These are phyloP conservation scores for Epizoanthus ramosus DNA, from an alignment of 92 coral and sea anemone species.

Conservation along the genomic window DNA sequence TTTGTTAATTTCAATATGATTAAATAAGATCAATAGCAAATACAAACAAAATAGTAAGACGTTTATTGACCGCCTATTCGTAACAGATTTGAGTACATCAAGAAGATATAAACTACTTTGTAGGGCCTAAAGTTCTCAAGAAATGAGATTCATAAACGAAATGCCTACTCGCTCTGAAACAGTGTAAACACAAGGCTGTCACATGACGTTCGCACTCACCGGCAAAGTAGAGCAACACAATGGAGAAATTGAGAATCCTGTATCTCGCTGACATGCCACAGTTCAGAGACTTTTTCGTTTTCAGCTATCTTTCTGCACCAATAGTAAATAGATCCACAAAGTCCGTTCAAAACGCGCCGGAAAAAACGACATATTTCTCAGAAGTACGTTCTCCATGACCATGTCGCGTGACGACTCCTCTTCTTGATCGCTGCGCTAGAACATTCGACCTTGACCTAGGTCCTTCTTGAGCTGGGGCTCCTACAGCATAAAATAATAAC, in stretches of 20 bases:
- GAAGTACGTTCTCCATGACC: background rate
- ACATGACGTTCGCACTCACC: constrained; percentile 50
- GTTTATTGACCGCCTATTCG: too few species aligned
- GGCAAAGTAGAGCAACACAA: constrained; percentile 55
- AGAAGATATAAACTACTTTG: background rate
- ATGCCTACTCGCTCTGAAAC: background rate
- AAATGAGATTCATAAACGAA: background rate
- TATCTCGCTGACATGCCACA: constrained; percentile 48
- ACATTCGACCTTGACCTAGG: constrained; percentile 23
- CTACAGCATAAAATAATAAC: background rate
- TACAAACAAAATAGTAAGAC: too few species aligned
- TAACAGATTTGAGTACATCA: background rate
- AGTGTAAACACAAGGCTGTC: background rate
- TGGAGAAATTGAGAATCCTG: constrained; percentile 50
- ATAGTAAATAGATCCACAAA: background rate
- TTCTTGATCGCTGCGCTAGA: background rate
- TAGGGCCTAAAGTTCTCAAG: background rate
- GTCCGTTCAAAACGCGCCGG: background rate
- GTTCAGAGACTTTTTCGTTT: constrained; percentile 29
- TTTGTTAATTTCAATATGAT: too few species aligned
- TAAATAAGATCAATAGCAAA: too few species aligned
- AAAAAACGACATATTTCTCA: background rate
- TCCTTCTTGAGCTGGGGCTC: constrained; percentile 7
- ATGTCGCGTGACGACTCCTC: constrained; percentile 28
- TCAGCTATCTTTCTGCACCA: background rate